Conservation (phyloP, 2,888 invertebrate genomes). For the Metacarcinus magister region DNA sequence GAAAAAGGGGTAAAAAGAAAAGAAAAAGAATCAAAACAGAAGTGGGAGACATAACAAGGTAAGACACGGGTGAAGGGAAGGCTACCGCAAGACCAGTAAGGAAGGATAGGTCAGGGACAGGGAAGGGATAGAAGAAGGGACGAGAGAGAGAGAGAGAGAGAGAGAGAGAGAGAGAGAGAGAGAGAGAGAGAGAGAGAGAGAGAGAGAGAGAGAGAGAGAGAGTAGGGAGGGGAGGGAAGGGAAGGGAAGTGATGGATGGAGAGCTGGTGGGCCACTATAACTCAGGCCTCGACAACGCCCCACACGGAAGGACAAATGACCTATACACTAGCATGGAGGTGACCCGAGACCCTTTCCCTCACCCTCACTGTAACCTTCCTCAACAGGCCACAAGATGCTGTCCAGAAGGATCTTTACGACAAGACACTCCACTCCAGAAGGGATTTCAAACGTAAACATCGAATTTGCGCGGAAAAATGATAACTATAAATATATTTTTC, state of each 20-base stretch:
- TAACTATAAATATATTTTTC: not conserved
- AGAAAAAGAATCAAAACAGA: not conserved
- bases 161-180: not conserved
- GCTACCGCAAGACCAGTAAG: not conserved
- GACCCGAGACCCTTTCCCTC: not conserved
- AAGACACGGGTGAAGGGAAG: not conserved
- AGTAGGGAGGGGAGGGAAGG: not conserved
- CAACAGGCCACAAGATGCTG: not conserved
- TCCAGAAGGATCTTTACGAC: not conserved
- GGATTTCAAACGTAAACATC: not conserved
- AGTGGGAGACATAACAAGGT: no score
- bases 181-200: not conserved
- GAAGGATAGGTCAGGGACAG: not conserved
- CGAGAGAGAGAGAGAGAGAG: not conserved
- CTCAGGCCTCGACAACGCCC: not conserved
- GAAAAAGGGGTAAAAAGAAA: not conserved
- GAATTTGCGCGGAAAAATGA: not conserved
- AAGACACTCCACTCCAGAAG: not conserved
- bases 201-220: slow-evolving; percentile 28
- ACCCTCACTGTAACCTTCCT: not conserved
- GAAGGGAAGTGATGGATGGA: slow-evolving; percentile 42
- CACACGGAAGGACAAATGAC: not conserved
- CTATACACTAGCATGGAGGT: not conserved
- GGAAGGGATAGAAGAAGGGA: not conserved
- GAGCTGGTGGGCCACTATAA: not conserved